phyloP scores from a whole-genome alignment of 2,797 vertebrate species.

The Gymnothorax reevesii region DNA sequence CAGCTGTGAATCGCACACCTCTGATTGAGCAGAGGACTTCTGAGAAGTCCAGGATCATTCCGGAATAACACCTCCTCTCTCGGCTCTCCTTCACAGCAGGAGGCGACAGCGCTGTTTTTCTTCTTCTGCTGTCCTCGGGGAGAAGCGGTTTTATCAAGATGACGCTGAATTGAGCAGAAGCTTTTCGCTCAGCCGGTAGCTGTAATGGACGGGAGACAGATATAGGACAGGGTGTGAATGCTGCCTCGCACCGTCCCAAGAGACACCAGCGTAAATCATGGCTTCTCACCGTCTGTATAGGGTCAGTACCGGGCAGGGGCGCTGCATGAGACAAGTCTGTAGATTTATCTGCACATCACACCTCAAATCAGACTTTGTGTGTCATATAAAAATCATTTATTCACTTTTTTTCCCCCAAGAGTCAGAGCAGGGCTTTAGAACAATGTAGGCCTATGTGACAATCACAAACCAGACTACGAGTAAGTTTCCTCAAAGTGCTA shows the following conservation, averaged over 20 bases:
- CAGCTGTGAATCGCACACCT: neutral
- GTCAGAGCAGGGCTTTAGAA: no score
- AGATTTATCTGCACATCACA: no score
- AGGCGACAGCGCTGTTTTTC: neutral
- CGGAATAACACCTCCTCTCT: neutral
- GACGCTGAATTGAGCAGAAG: neutral
- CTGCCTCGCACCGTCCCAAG: neutral
- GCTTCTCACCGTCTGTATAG: neutral
- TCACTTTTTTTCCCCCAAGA: no score
- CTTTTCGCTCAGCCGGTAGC: neutral
- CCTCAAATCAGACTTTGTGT: no score
- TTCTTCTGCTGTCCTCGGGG: neutral
- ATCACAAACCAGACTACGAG: no score
- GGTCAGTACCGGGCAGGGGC: neutral
- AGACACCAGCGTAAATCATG: neutral
- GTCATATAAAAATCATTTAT: no score
- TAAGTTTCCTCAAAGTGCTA: no score
- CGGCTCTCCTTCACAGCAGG: neutral
- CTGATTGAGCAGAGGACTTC: neutral
- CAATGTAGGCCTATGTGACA: no score
- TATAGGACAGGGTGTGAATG: neutral
- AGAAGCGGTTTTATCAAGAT: neutral
- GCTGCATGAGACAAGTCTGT: no score
- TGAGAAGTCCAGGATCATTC: neutral
- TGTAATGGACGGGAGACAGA: neutral